These are phyloP conservation scores for Emys orbicularis DNA, from an alignment of 2,797 vertebrate genomes.

Conservation along the genomic window DNA sequence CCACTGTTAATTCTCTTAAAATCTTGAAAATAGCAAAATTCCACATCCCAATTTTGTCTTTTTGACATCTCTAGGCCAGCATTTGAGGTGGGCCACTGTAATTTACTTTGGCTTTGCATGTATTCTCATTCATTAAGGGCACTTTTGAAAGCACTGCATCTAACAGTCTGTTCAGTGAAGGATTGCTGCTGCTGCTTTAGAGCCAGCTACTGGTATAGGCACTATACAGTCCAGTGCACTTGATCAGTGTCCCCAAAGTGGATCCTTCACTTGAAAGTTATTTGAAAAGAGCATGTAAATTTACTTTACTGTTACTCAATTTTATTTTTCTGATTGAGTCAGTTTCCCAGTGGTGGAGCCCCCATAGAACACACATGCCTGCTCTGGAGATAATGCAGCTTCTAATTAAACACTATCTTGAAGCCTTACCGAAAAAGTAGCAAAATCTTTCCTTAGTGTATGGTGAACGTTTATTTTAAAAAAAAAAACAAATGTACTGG, in stretches of 20 bases:
- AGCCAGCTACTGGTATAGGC: not conserved
- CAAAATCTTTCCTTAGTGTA: not conserved
- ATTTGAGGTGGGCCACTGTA: not conserved
- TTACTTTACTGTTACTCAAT: not conserved
- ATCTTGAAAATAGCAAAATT: not conserved
- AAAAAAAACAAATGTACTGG: not conserved
- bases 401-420: not conserved
- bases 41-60: not conserved
- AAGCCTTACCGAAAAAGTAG: not conserved
- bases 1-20: not conserved
- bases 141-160: not conserved
- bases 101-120: not conserved
- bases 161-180: not conserved
- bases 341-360: not conserved
- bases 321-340: not conserved
- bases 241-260: not conserved
- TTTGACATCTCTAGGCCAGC: not conserved
- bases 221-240: accelerated
- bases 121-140: not conserved
- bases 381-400: not conserved
- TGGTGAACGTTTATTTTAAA: not conserved
- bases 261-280: not conserved
- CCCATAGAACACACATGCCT: not conserved
- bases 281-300: not conserved
- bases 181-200: not conserved